phyloP scores from a whole-genome alignment of 1,140 invertebrate genomes.

The Drosophila bocki region DNA sequence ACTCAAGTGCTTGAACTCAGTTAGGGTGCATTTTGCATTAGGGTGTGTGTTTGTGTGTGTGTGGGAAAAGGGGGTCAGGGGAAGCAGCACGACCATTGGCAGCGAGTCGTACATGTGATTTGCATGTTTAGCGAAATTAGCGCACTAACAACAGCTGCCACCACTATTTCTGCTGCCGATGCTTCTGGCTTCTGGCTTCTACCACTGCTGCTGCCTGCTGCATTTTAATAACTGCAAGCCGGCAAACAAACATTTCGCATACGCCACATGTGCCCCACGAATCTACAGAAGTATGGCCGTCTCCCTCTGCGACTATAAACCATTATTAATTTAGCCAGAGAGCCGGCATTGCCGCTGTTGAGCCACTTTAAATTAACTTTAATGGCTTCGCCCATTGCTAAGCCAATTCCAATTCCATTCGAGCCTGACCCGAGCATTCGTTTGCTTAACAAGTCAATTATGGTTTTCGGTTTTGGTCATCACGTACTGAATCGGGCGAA shows the following conservation, averaged over 20 bases:
- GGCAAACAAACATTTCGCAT: conserved; percentile 74
- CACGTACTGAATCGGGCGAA: background rate
- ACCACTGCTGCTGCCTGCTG: conserved; percentile 35
- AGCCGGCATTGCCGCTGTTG: conserved; percentile 31
- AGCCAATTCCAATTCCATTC: conserved; percentile 63
- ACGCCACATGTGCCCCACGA: conserved; percentile 64
- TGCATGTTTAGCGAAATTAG: conserved; percentile 82
- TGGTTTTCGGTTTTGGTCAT: conserved; percentile 37
- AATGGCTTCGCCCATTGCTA: conserved; percentile 53
- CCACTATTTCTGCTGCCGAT: conserved; percentile 27
- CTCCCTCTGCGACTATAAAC: conserved; percentile 47
- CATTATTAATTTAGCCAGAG: conserved; percentile 77
- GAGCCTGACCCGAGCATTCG: conserved; percentile 36
- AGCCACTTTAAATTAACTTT: conserved; percentile 76
- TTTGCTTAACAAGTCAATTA: conserved; percentile 78
- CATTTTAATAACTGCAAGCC: conserved; percentile 74
- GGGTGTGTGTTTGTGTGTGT: conserved; percentile 10
- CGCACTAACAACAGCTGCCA: conserved; percentile 79
- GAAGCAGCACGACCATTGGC: conserved; percentile 25
- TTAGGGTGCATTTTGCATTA: conserved; percentile 37
- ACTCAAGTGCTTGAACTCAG: conserved; percentile 68
- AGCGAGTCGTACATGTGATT: conserved; percentile 69
- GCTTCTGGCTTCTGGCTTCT: conserved; percentile 2
- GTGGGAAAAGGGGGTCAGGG: background rate
- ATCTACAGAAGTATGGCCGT: conserved; percentile 15